Base-by-base conservation (phyloP, 1,140 invertebrate species). In the Sitophilus oryzae region DNA sequence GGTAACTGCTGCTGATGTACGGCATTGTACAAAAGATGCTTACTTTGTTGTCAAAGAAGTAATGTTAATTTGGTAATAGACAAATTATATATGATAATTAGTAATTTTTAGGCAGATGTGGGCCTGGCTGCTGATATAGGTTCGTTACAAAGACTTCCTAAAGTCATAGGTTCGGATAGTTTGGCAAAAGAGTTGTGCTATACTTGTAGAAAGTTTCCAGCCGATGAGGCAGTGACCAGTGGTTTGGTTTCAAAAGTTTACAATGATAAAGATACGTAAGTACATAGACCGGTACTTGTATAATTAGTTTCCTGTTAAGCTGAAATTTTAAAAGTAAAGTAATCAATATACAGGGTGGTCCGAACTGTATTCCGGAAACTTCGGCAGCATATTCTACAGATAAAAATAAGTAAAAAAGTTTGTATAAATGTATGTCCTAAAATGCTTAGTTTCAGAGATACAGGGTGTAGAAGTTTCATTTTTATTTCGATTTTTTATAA, bases 71-170 rank as follows among this genome's bases (percentile, higher is more conserved):
- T n/a, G 4, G 4, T 8, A 38, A 38, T 10, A 38, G 14, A n/a
- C 5, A n/a, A 60, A 58, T 35, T 44, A 25, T 36, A 11, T 41
- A n/a, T 21, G 25, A 16, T 38, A 9, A 8, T 16, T 38, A 44
- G 4, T 1, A 14, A n/a, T 41, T 54, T 61, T 52, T 60, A 74
- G 69, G 71, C 86, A 2, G 80, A 83, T 49, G 73, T 88, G 18
- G 94, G 93, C 1, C 77, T 98, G 72, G 91, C 94, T 41, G 93
- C 96, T 43, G 96, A 99, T 79, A 86, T 98, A 30, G 96, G 96
- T 19, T 86, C 88, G 1, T 74, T 99, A 21, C 95, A 98, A 74
- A 81, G 95, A 61, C 73, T 99, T 22, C 94, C 93, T n/a, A 95
- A 91, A 77, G 80, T 93, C 1, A 79, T 96, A 40, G 93, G 93